These are phyloP conservation scores for Folsomia manolachei DNA, from an alignment of 2,888 invertebrate genomes.

Conservation along the genomic window DNA sequence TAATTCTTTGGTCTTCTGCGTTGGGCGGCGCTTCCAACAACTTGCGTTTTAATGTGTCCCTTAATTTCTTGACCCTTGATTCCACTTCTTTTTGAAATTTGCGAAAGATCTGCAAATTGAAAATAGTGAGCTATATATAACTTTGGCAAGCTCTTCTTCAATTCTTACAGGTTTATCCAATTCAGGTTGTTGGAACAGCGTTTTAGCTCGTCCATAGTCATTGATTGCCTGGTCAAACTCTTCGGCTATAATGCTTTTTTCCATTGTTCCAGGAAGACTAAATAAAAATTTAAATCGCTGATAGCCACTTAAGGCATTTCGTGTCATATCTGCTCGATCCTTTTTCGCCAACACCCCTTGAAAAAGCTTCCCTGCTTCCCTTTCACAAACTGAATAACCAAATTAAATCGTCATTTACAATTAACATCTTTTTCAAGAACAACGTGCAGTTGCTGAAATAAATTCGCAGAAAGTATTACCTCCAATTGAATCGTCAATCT, in stretches of 20 bases:
- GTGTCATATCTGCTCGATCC: constrained; percentile 91
- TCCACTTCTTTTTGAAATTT: constrained; percentile 90
- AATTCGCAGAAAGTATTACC: constrained; percentile 61
- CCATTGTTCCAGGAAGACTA: constrained; percentile 90
- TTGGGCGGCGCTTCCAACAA: constrained; percentile 76
- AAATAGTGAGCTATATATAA: constrained; percentile 30
- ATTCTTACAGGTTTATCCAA: constrained; percentile 73
- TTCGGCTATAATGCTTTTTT: constrained; percentile 85
- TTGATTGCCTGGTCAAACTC: constrained; percentile 97
- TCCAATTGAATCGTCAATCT: constrained; percentile 75
- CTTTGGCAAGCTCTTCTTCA: no score
- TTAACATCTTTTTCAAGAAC: neutral
- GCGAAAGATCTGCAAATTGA: constrained; percentile 67
- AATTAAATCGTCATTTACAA: neutral
- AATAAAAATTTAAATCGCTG: constrained; percentile 93
- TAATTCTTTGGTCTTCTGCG: constrained; percentile 45
- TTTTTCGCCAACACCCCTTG: constrained; percentile 86
- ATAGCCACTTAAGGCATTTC: constrained; percentile 88
- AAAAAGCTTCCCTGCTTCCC: constrained; percentile 86
- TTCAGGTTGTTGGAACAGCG: constrained; percentile 76
- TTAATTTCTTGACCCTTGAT: constrained; percentile 74
- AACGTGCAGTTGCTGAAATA: neutral
- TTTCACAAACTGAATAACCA: constrained; percentile 71
- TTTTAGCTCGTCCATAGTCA: constrained; percentile 93
- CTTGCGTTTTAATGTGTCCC: constrained; percentile 74